These are phyloP conservation scores for Muscicapa striata DNA, from an alignment of 2,797 vertebrate genomes.

Conservation along the genomic window DNA sequence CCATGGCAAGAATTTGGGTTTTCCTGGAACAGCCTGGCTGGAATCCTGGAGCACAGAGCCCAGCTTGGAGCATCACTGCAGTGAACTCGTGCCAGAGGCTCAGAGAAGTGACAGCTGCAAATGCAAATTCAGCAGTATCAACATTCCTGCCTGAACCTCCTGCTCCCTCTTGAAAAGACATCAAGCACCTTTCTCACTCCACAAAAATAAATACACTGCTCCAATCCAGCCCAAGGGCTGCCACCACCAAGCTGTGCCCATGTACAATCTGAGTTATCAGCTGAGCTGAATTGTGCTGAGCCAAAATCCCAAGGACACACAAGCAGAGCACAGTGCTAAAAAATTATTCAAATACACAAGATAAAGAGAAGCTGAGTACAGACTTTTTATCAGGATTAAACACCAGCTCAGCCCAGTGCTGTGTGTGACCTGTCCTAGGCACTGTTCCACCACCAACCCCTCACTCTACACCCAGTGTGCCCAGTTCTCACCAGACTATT, in stretches of 20 bases:
- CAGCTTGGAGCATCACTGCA: fast-evolving
- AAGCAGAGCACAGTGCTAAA: not conserved
- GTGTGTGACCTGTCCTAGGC: not conserved
- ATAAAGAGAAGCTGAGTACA: not conserved
- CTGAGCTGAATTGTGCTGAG: not conserved
- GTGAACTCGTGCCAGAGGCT: fast-evolving
- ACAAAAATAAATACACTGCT: not conserved
- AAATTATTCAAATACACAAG: not conserved
- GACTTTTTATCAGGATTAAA: not conserved
- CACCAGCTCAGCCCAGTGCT: not conserved
- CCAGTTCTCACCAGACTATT: not conserved
- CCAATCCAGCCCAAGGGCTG: not conserved
- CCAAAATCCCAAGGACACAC: not conserved
- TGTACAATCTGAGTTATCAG: not conserved
- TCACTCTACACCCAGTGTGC: not conserved
- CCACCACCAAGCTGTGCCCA: not conserved
- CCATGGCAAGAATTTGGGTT: not conserved
- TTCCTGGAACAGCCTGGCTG: not conserved
- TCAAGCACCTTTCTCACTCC: not conserved
- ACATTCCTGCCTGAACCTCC: not conserved
- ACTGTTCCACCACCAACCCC: not conserved
- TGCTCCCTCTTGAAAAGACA: not conserved
- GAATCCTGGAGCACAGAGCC: not conserved
- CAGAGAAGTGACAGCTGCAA: not conserved
- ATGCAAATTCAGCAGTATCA: not conserved